These are phyloP conservation scores for Gallinago paraguaiae DNA, from an alignment of 2,113 vertebrate genomes.

Conservation along the genomic window DNA sequence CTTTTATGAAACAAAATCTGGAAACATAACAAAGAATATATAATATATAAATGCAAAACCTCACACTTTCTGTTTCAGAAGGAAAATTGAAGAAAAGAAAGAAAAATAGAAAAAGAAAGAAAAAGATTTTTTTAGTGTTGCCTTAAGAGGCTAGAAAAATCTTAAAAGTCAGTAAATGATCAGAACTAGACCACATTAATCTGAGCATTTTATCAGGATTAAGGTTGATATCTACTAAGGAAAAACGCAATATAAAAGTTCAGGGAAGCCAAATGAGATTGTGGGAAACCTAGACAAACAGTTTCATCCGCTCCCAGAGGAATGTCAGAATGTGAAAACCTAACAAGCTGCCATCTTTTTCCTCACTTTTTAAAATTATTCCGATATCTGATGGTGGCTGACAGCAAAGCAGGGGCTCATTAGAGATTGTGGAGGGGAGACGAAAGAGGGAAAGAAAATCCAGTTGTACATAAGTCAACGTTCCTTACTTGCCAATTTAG, in stretches of 20 bases:
- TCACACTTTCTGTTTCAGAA: background rate
- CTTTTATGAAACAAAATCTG: background rate
- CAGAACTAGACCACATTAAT: background rate
- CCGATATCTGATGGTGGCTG: background rate
- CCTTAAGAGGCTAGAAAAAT: background rate
- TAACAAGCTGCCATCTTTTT: background rate
- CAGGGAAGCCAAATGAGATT: background rate
- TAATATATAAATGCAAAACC: background rate
- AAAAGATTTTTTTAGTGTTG: background rate
- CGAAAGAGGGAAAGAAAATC: background rate
- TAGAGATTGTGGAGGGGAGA: background rate
- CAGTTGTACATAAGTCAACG: background rate
- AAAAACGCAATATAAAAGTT: background rate
- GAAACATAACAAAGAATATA: background rate
- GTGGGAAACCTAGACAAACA: background rate
- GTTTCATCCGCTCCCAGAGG: background rate
- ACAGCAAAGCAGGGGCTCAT: background rate
- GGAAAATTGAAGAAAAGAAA: background rate
- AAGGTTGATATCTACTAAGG: background rate
- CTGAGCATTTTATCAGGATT: background rate
- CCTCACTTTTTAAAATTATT: background rate
- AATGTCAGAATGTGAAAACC: background rate
- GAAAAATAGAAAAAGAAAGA: background rate
- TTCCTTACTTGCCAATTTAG: background rate
- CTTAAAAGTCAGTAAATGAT: background rate